Evolutionary conservation across 2,888 invertebrate species (phyloP).

Genomic region (Eulithis testata): DNA sequence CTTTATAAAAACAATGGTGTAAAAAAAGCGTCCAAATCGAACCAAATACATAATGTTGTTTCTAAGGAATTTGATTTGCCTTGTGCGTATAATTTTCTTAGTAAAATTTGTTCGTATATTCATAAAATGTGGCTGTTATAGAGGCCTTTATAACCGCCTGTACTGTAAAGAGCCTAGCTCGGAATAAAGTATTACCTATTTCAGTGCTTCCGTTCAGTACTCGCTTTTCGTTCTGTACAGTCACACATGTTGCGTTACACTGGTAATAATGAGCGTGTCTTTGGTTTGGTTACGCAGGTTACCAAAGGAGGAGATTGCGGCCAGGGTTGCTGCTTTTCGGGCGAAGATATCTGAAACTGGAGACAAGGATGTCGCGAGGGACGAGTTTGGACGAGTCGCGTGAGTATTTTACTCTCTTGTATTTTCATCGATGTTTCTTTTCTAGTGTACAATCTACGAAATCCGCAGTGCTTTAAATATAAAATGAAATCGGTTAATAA

Average conservation of each 20-base stretch:
- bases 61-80: neutral
- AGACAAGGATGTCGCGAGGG: constrained; percentile 86
- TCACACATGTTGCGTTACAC: constrained; percentile 10
- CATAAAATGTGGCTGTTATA: constrained; percentile 13
- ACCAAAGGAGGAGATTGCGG: constrained; percentile 92
- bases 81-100: neutral
- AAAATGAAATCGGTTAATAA: too few relatives aligned
- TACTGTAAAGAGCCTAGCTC: constrained; percentile 5
- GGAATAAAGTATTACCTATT: constrained; percentile 21
- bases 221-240: constrained; percentile 15
- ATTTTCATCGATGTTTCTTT: too few relatives aligned
- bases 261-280: constrained; percentile 70
- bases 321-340: constrained; percentile 94
- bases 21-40: neutral
- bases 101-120: neutral
- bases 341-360: constrained; percentile 90
- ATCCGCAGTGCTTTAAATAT: too few relatives aligned
- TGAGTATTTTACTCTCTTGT: constrained; percentile 57
- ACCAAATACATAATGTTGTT: neutral
- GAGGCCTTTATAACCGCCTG: neutral
- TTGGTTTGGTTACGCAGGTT: constrained; percentile 88
- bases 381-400: constrained; percentile 94
- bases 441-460: too few relatives aligned
- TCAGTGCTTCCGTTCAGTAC: constrained; percentile 7
- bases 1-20: neutral